Percentiles rank a stretch among this genome's conserved stretches.
Conservation (phyloP, 2,888 invertebrate species). For the Ceraclea dissimilis region DNA sequence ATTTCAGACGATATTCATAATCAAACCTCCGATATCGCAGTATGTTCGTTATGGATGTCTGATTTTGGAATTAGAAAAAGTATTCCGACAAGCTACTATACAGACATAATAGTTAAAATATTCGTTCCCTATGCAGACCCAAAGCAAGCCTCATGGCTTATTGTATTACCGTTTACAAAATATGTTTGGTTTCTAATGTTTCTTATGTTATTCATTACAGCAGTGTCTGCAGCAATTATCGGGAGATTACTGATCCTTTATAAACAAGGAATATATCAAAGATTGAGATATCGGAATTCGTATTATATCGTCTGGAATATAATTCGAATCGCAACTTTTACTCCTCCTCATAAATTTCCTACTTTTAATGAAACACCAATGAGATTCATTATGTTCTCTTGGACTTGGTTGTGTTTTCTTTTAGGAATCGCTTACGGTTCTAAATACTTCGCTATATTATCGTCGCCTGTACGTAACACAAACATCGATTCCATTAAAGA, state of each 20-base stretch:
- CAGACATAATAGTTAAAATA: not conserved
- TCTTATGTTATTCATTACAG: not conserved
- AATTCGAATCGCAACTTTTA: slow-evolving; percentile 9
- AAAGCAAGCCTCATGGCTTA: not conserved
- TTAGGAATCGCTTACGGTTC: slow-evolving; percentile 12
- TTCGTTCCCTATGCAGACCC: not conserved
- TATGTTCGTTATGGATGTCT: not conserved
- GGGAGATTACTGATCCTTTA: not conserved
- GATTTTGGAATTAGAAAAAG: not conserved
- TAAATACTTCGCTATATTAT: slow-evolving; percentile 10
- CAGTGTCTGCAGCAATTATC: slow-evolving; percentile 2
- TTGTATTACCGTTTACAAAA: not conserved
- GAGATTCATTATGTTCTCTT: slow-evolving; percentile 9
- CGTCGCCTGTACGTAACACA: slow-evolving; percentile 3
- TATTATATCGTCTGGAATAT: slow-evolving; percentile 9
- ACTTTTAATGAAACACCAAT: slow-evolving; percentile 4
- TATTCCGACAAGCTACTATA: not conserved
- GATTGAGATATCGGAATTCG: not conserved
- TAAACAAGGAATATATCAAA: not conserved
- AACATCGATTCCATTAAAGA: slow-evolving; percentile 8
- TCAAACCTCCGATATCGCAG: not conserved
- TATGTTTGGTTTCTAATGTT: not conserved
- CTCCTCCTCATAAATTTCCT: slow-evolving; percentile 11
- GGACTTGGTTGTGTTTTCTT: slow-evolving; percentile 9
- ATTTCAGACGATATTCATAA: not conserved